These are phyloP conservation scores for Danio kyathit DNA, from an alignment of 2,797 vertebrate species.

Conservation along the genomic window DNA sequence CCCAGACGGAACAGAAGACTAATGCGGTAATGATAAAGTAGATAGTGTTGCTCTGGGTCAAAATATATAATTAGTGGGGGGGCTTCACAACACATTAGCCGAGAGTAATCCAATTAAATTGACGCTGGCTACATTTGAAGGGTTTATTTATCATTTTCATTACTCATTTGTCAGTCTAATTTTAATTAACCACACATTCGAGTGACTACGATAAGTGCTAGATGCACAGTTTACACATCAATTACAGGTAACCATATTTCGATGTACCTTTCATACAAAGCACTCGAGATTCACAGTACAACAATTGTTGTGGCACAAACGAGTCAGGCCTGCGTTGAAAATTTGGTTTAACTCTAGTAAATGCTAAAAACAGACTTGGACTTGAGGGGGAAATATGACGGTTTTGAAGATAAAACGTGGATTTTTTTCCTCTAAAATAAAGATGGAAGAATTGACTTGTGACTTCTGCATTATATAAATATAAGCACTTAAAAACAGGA, in stretches of 20 bases:
- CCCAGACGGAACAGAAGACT: conserved; percentile 32
- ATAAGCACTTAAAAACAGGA: not conserved
- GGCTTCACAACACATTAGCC: conserved; percentile 66
- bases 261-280: not conserved
- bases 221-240: conserved; percentile 42
- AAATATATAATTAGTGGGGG: conserved; percentile 69
- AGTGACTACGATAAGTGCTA: conserved; percentile 58
- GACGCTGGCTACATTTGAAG: conserved; percentile 62
- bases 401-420: not conserved
- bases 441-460: not conserved
- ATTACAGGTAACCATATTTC: conserved; percentile 37
- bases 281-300: not conserved
- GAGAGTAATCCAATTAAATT: conserved; percentile 74
- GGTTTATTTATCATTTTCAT: conserved; percentile 56
- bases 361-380: not conserved
- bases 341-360: not conserved
- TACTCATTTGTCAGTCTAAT: conserved; percentile 63
- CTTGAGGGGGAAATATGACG: not conserved
- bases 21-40: conserved; percentile 55
- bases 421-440: not conserved
- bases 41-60: conserved; percentile 69
- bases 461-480: not conserved
- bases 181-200: conserved; percentile 70
- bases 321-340: not conserved
- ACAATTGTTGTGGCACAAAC: not conserved